Percentiles rank a stretch among this genome's conserved stretches.
Conservation (phyloP, 2,113 vertebrate species). For the Alligator mississippiensis region DNA sequence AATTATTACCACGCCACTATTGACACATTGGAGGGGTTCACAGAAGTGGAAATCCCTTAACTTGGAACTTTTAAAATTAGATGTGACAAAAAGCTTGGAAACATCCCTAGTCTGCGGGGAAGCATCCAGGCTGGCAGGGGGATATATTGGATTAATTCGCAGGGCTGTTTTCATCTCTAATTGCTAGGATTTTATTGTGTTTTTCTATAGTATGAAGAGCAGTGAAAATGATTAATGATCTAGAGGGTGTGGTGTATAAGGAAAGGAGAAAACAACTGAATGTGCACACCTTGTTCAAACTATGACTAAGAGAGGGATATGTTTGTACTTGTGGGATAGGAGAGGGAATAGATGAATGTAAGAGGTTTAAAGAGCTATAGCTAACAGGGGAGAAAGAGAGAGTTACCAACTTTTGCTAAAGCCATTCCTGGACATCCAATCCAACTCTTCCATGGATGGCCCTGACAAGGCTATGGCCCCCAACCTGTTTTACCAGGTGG, state of each 20-base stretch:
- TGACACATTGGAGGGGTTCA: conserved; percentile 20
- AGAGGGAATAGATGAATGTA: not conserved
- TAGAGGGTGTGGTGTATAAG: not conserved
- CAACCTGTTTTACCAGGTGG: no score
- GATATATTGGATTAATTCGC: not conserved
- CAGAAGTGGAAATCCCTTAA: conserved; percentile 20
- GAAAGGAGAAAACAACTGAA: not conserved
- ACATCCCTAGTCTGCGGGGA: conserved; percentile 8
- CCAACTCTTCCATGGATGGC: no score
- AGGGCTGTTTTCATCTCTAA: conserved; percentile 35
- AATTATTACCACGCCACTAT: conserved; percentile 16
- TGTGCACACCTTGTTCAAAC: not conserved
- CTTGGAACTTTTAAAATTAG: not conserved
- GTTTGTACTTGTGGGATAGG: not conserved
- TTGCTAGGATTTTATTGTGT: conserved; percentile 51
- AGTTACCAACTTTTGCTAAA: no score
- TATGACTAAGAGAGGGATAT: accelerated
- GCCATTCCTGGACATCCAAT: no score
- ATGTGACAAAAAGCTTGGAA: conserved; percentile 47
- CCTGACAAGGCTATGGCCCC: no score
- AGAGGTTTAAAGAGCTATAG: not conserved
- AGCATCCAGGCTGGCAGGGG: accelerated
- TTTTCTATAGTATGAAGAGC: conserved; percentile 51
- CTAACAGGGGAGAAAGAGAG: conserved; percentile 1
- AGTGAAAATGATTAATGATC: conserved; percentile 63